Conservation (phyloP, 1,140 invertebrate genomes). For the Macrosteles quadrilineatus region DNA sequence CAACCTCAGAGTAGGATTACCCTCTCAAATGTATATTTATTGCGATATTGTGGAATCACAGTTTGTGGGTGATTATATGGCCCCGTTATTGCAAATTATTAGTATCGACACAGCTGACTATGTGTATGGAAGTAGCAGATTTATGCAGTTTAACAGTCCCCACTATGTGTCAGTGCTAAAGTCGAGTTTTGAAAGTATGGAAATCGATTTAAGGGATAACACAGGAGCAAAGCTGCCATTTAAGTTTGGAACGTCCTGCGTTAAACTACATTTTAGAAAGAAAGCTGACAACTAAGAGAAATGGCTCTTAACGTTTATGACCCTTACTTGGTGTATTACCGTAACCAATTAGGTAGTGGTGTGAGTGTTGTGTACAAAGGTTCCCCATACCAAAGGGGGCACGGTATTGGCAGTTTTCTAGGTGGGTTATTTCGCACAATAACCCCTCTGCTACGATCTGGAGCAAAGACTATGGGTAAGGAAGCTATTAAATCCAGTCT, state of each 20-base stretch:
- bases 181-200: not conserved
- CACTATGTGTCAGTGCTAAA: not conserved
- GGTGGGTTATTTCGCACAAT: conserved; percentile 10
- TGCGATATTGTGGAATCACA: conserved; percentile 46
- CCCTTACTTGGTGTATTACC: not conserved
- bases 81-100: conserved; percentile 34
- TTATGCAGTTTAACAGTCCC: not conserved
- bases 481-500: not conserved
- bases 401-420: conserved; percentile 15
- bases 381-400: not conserved
- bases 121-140: not conserved
- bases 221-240: not conserved
- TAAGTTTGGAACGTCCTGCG: conserved; percentile 2
- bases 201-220: conserved; percentile 12
- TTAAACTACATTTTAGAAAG: conserved; percentile 16
- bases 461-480: not conserved
- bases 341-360: not conserved
- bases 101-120: not conserved
- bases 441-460: not conserved
- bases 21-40: conserved; percentile 46
- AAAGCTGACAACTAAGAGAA: not conserved
- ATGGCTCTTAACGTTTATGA: not conserved
- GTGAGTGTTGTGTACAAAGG: conserved; percentile 2
- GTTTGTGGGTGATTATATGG: conserved; percentile 45
- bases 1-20: not conserved